Evolutionary conservation across 2,113 vertebrate genomes (phyloP).

Genomic region (Myodes glareolus): DNA sequence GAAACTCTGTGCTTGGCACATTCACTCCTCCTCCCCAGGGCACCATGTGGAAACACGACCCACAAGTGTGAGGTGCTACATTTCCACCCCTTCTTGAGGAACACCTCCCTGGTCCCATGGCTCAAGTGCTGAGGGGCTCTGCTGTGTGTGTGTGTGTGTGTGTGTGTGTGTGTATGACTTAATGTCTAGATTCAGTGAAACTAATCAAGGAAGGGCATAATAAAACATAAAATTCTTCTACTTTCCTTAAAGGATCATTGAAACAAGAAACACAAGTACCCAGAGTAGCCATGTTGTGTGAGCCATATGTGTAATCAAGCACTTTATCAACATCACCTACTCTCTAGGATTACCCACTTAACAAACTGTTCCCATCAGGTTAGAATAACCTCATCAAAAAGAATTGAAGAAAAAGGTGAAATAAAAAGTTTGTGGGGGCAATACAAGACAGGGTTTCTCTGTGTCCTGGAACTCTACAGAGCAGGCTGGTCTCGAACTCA

Average conservation of each 20-base stretch:
- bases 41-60: not conserved
- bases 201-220: not conserved
- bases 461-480: not conserved
- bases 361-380: not conserved
- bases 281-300: not conserved
- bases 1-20: not conserved
- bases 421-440: not conserved
- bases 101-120: not conserved
- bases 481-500: not conserved
- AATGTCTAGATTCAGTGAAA: not conserved
- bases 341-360: not conserved
- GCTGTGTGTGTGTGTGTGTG: too few relatives aligned
- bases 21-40: not conserved
- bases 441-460: not conserved
- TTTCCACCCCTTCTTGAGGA: not conserved
- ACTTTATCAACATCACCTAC: not conserved
- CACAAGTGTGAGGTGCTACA: not conserved
- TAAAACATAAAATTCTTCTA: not conserved
- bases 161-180: not conserved
- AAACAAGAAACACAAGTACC: not conserved
- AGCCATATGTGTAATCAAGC: not conserved
- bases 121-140: not conserved
- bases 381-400: not conserved
- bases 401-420: not conserved
- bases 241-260: slow-evolving; percentile 15